Percentiles rank a stretch among this genome's conserved stretches.
Conservation (phyloP, 2,797 vertebrate species). For the Crocidura indochinensis region DNA sequence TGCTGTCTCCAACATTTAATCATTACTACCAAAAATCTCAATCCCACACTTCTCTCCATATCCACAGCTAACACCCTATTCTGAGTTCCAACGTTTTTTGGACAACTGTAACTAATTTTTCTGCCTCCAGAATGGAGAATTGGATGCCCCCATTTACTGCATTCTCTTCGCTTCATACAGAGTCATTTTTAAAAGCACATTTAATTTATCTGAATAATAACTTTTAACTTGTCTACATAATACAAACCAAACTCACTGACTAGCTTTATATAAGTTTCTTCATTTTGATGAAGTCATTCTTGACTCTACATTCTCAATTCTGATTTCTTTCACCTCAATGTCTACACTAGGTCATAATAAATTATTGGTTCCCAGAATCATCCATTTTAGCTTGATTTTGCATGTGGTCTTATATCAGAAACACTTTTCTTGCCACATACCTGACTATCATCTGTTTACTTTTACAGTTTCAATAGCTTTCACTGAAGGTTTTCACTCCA, state of each 20-base stretch:
- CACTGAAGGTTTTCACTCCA: neutral
- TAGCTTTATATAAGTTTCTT: neutral
- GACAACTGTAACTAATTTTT: accelerated
- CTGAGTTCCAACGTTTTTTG: neutral
- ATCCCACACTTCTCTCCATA: neutral
- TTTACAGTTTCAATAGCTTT: neutral
- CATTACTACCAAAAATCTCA: neutral
- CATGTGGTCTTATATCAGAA: neutral
- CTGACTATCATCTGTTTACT: constrained; percentile 23
- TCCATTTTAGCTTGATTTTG: neutral
- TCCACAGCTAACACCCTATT: neutral
- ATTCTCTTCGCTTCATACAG: neutral
- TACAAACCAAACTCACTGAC: constrained; percentile 5
- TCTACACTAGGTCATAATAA: neutral
- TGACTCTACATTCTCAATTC: constrained; percentile 24
- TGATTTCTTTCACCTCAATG: neutral
- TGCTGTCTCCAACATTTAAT: neutral
- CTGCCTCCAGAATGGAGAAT: neutral
- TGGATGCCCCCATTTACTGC: neutral
- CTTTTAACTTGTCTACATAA: neutral
- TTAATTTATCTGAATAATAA: neutral
- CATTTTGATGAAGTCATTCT: neutral
- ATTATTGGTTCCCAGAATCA: neutral
- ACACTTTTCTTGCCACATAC: neutral
- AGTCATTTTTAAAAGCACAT: neutral